Base-by-base conservation (phyloP, 2,888 invertebrate genomes). In the Tridacna gigas region DNA sequence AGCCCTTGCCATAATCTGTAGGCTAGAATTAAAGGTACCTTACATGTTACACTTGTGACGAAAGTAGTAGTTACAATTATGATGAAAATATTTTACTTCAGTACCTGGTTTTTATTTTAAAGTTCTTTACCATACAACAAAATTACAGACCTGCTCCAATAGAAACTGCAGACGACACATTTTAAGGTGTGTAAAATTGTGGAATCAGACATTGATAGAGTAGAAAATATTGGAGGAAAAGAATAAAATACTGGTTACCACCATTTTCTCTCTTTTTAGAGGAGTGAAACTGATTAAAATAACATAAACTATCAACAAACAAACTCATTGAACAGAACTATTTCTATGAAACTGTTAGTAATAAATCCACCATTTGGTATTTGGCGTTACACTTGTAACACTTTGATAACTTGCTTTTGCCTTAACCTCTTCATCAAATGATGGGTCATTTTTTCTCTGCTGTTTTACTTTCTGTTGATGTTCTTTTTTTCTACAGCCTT, bases 201-300 rank as follows among this genome's bases (percentile, higher is more conserved):
- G n/a, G n/a, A 63, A n/a, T 22, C 9, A 3, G 13, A 11, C n/a
- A 3, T 13, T 4, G 1, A 2, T 11, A 22, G n/a, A 7, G 65
- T 26, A 65, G 65, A 65, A 65, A 65, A 65, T 15, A 25, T 65
- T 26, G 65, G 25, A 26, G 65, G 65, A 65, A 65, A 65, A 25
- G 26, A 26, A 65, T 25, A 20, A 65, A 65, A 28, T 65, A 26
- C 65, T 65, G 25, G 65, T 26, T 13, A 65, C 28, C 25, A 65
- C 26, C 26, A 13, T 22, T n/a, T 22, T n/a, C 12, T 25, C 25
- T 4, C 9, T n/a, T 63, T 63, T n/a, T n/a, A n/a, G n/a, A n/a
- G n/a, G n/a, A n/a, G n/a, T n/a, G n/a, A n/a, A n/a, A n/a, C n/a
- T n/a, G n/a, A n/a, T n/a, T n/a, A n/a, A n/a, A n/a, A n/a, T n/a